Base-by-base conservation (phyloP, 2,113 vertebrate species). In the Ammospiza nelsoni region DNA sequence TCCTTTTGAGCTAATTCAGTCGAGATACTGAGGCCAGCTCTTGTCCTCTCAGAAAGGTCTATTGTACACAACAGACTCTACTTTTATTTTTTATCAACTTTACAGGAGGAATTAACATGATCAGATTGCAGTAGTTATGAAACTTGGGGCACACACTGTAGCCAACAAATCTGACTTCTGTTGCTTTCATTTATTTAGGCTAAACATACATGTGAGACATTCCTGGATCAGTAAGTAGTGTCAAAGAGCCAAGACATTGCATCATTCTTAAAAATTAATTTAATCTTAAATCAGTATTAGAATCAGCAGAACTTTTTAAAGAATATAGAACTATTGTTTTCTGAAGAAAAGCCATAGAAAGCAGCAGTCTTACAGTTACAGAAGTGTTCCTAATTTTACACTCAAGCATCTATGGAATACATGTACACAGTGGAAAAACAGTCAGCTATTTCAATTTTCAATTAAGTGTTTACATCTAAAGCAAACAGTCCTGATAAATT, bases 401-500 rank as follows among this genome's bases (percentile, higher is more conserved):
- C 33, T 83, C 25, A 87, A 61, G 7, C 14, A 44, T 61, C 63
- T 68, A 1, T 33, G 33, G 37, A 68, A 52, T 61, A 37, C 11
- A 33, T 52, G 21, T 52, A 19, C 48, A 25, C 84, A 85, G 94
- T 75, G 35, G 78, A 80, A 95, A 93, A 96, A 85, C n/a, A 8
- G 91, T 89, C 49, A 81, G 31, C 22, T 81, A 39, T 91, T 96
- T 87, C 44, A 96, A 88, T 79, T 57, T 77, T 96, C 89, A 95
- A 71, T 77, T 89, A 97, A 92, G 11, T 74, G 73, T 89, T 69
- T 84, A 94, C 41, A 63, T 89, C 69, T 84, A 94, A 67, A 76
- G 21, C 35, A 67, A 97, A 84, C 84, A 91, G 37, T 44, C 73
- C 66, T 94, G 61, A 87, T 69, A 97, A 96, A 95, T 83, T 68